Evolutionary conservation across 2,113 vertebrate species (phyloP), one percentile per base, ranked within the genome.

Genomic region (Mormyrus iriodes): DNA sequence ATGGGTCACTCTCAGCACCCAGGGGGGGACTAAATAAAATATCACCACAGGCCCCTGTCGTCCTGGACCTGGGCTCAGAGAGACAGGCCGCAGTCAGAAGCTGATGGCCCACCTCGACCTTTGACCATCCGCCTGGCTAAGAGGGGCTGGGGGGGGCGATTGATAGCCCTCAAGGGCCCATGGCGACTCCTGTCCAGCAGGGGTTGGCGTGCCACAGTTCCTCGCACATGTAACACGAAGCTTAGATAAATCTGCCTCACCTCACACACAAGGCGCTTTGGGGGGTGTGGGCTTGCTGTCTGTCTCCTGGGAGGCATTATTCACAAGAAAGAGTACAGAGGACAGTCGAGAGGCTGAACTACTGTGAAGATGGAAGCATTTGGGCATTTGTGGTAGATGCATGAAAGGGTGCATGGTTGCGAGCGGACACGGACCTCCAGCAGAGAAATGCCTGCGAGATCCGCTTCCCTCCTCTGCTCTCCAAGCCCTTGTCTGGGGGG

Each of bases 371-470:
- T 27, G 52, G 51, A 42, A 19, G 24, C 53, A 9, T 55, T 55
- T 1, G 12, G 24, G 82, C 55, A 21, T 2, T 42, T n/a, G n/a
- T n/a, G n/a, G 86, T 17, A 87, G 55, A 17, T 0, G 48, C 10
- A 49, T 13, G 24, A 51, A 31, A 15, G 17, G 48, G 1, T 4
- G 10, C 10, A 10, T 1, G 27, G 10, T n/a, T n/a, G n/a, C n/a
- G n/a, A n/a, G n/a, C n/a, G n/a, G 27, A 24, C 58, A 13, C 58
- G 39, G 86, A 91, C 89, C 89, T 76, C 88, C 90, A 85, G 87
- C 88, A 39, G 88, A 46, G 76, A 42, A 42, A 79, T 42, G 73
- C 73, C 44, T 24, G 7, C 21, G 0, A 53, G 48, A 48, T 31
- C n/a, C 44, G 49, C 15, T 48, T 31, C 61, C 55, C 48, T 76